A percentile compares a stretch with the other conserved stretches of the same genome.
These are phyloP conservation scores for Climacteris rufus DNA, from an alignment of 2,113 vertebrate species.

Conservation along the genomic window DNA sequence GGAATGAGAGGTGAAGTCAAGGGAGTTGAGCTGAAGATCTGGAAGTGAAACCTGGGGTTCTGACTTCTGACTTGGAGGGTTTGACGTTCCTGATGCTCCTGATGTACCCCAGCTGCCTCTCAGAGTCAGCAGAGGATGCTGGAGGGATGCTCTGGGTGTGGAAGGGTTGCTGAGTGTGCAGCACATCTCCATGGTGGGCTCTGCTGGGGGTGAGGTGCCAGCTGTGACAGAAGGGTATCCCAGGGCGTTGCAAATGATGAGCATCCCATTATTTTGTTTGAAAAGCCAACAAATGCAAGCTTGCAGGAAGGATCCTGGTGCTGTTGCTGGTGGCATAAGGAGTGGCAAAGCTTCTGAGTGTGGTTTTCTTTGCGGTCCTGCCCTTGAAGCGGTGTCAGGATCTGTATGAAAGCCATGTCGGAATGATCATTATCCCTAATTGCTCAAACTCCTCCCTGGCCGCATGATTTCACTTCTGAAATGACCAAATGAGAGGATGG, in stretches of 20 bases:
- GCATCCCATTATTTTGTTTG: neutral
- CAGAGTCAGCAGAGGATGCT: neutral
- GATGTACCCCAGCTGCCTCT: fast-evolving
- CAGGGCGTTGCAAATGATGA: neutral
- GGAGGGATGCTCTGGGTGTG: neutral
- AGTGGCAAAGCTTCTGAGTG: neutral
- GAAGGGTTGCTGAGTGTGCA: neutral
- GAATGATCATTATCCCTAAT: slow-evolving; percentile 2
- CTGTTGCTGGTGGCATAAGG: neutral
- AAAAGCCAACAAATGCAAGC: neutral
- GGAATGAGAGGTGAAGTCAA: neutral
- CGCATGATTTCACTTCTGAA: neutral
- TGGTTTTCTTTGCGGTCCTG: neutral
- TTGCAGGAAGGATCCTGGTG: neutral
- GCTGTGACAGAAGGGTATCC: neutral
- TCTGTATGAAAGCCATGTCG: neutral
- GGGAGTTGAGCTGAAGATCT: neutral
- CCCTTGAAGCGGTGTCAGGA: neutral
- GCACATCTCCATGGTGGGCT: fast-evolving
- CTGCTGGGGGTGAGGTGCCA: neutral
- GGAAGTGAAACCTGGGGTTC: neutral
- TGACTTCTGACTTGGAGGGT: neutral
- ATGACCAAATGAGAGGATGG: neutral
- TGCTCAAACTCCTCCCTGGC: neutral
- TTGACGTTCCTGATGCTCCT: neutral